Evolutionary conservation across 2,797 vertebrate genomes (phyloP), one percentile per base, ranked within the genome.

Genomic region (Potorous gilbertii): DNA sequence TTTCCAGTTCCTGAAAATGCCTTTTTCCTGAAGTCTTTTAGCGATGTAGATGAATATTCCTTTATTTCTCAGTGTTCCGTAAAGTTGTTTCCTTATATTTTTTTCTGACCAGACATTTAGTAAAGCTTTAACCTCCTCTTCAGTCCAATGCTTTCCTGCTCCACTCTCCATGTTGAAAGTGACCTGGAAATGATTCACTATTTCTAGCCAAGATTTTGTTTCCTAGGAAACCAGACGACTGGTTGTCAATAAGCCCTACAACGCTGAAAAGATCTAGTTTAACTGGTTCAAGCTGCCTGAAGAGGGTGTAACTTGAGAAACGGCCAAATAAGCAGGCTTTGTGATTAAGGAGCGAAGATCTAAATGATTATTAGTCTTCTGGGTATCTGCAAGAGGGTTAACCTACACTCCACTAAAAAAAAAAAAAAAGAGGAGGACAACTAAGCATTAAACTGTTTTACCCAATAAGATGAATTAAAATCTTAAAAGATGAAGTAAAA

Each of bases 161-260:
- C 98, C 99, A 99, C 98, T 98, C 99, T 99, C 99, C 99, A 99
- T 99, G 99, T 99, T 99, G 99, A 99, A 99, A 99, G 99, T 99
- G 99, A 99, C 99, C 99, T 99, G 99, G 99, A 99, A 99, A 99
- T 99, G 99, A 99, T 99, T 98, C 98, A 98, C 98, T 99, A 99
- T 99, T 99, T 99, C 99, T 99, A 99, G 99, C 99, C 99, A 99
- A 98, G 98, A 97, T 98, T 99, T 98, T 98, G 99, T 99, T 99
- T 99, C 99, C 99, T 99, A 99, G 99, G 99, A 99, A 99, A 99
- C 99, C 99, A 99, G 99, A 98, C 98, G 98, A 98, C 99, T 99
- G 99, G 99, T 99, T 99, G 99, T 99, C 99, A 99, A 98, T 97
- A 98, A 99, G 99, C 99, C 99, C 98, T 98, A 98, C 98, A 96